Conservation (phyloP, 2,888 invertebrate genomes). For the Ophion ellenae region DNA sequence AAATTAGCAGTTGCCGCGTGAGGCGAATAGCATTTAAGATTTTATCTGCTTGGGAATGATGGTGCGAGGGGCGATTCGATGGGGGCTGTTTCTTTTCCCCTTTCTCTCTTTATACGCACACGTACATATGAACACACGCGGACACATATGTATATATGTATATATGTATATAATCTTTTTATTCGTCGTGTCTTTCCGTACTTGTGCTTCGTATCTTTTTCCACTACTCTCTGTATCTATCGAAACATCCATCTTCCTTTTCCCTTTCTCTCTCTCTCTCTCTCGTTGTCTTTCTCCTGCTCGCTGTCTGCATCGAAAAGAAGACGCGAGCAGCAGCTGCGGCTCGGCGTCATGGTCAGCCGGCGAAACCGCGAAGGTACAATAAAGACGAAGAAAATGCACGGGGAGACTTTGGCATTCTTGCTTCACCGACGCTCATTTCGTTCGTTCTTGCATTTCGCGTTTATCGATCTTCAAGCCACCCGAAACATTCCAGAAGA, state of each 20-base stretch:
- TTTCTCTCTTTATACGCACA: slow-evolving; percentile 43
- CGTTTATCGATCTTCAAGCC: slow-evolving; percentile 13
- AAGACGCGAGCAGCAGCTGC: slow-evolving; percentile 70
- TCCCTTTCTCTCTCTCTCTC: slow-evolving; percentile 39
- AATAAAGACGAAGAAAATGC: slow-evolving; percentile 48
- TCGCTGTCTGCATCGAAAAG: slow-evolving; percentile 44
- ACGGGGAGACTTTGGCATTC: slow-evolving; percentile 55
- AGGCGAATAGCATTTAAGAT: slow-evolving; percentile 77
- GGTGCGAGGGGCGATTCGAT: slow-evolving; percentile 60
- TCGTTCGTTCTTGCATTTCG: slow-evolving; percentile 26
- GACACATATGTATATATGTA: neutral
- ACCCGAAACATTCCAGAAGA: neutral
- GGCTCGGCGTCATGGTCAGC: slow-evolving; percentile 72
- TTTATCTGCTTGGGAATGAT: slow-evolving; percentile 72
- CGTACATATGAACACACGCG: neutral
- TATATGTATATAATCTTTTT: slow-evolving; percentile 53
- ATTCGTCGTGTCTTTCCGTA: slow-evolving; percentile 28
- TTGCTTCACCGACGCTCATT: slow-evolving; percentile 46
- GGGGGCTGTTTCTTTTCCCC: slow-evolving; percentile 57
- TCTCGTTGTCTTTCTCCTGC: slow-evolving; percentile 15
- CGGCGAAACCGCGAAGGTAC: slow-evolving; percentile 63
- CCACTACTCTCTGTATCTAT: slow-evolving; percentile 58
- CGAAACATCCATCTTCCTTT: slow-evolving; percentile 67
- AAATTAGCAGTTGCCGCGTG: slow-evolving; percentile 77
- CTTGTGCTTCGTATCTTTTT: slow-evolving; percentile 45